Base-by-base conservation (phyloP, 2,113 vertebrate species). In the Microcebus tavaratra region DNA sequence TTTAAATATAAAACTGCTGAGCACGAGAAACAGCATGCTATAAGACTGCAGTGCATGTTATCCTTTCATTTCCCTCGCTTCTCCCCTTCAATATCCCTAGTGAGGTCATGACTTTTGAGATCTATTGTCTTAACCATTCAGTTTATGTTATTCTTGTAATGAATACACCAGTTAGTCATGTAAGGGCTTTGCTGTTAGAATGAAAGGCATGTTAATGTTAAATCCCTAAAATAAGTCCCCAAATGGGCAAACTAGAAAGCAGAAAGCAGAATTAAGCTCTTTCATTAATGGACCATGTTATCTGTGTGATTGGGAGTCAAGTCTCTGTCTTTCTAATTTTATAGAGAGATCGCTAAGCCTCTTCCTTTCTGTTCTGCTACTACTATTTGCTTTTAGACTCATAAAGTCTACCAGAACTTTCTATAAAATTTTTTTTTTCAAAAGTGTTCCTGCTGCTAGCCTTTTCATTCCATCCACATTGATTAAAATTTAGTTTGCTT, bases 401-500 rank as follows among this genome's bases (percentile, higher is more conserved):
- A 53, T n/a, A 61, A 65, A 11, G 2, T 45, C 25, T n/a, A 45
- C 2, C 23, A 90, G 81, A 95, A 65, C 31, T 63, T 72, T 72
- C 67, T 92, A n/a, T n/a, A 86, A 42, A 42, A 42, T 42, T 73
- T 17, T 97, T 67, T 42, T 45, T 17, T 97, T 67, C 34, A 10
- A 84, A 79, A 36, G 8, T 11, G 9, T 34, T 87, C 18, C 89
- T 79, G 20, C 50, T 81, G 13, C 21, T 36, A 79, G 12, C 3
- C 6, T 59, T 81, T 89, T 92, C 14, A 76, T 94, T 82, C 7
- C 39, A 15, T 70, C 34, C 25, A 20, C 57, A 53, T 53, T 84
- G 45, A 63, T 65, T 42, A 67, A 92, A 88, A 45, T 61, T 55
- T 90, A 83, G 6, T 61, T 88, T 72, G 39, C 12, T 12, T 63